phyloP scores from a whole-genome alignment of 2,797 vertebrate species.

The Onychomys leucogaster region DNA sequence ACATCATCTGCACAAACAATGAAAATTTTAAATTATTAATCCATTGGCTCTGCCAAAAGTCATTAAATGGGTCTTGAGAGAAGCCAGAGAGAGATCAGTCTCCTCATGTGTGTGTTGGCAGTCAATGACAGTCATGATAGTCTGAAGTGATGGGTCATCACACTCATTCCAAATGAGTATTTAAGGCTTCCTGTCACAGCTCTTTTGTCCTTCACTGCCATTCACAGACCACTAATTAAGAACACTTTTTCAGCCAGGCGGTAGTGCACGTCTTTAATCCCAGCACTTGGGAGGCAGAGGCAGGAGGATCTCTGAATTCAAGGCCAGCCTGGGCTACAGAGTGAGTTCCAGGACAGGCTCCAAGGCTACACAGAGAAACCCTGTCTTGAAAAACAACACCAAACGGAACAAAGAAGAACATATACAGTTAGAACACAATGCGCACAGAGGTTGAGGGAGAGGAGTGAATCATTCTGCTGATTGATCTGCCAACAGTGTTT shows the following conservation, averaged over 20 bases:
- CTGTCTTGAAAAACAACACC: background rate
- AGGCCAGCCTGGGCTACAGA: background rate
- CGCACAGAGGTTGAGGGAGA: background rate
- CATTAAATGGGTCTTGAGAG: background rate
- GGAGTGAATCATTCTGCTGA: background rate
- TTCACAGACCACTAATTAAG: background rate
- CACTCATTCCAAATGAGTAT: conserved; percentile 9
- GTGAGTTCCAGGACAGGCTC: background rate
- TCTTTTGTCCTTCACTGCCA: background rate
- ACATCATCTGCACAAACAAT: background rate
- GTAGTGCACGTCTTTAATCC: background rate
- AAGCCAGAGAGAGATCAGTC: conserved; percentile 21
- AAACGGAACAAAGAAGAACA: background rate
- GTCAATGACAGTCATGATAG: background rate
- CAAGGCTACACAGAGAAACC: background rate
- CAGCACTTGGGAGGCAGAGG: background rate
- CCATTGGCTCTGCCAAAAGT: background rate
- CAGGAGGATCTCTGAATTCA: background rate
- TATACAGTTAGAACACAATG: background rate
- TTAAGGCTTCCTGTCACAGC: background rate
- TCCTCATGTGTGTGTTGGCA: background rate
- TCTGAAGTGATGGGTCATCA: background rate
- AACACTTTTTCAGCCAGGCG: background rate
- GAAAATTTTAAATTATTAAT: background rate
- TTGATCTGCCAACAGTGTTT: background rate